These are phyloP conservation scores for Nowickia ferox DNA, from an alignment of 2,888 invertebrate genomes.

Conservation along the genomic window DNA sequence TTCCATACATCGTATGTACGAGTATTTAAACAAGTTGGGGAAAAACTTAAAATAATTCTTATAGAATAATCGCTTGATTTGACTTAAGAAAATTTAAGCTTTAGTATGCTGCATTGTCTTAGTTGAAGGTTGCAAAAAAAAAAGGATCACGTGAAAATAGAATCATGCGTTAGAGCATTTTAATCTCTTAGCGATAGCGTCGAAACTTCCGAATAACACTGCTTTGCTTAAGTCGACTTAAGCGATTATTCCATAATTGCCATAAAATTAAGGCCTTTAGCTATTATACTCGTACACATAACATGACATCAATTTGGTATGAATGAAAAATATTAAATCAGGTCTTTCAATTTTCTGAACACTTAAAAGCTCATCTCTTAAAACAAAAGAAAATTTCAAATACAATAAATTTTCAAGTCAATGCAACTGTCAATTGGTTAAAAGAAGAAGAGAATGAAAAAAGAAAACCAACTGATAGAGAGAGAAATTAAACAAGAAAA, in stretches of 20 bases:
- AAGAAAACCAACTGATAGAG: not conserved
- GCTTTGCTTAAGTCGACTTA: too few relatives aligned
- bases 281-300: not conserved
- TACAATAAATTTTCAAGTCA: conserved; percentile 39
- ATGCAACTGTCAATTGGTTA: conserved; percentile 55
- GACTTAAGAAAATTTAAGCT: too few relatives aligned
- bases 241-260: too few relatives aligned
- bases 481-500: not conserved
- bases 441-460: conserved; percentile 2
- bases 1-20: too few relatives aligned
- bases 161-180: too few relatives aligned
- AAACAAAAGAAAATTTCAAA: conserved; percentile 51
- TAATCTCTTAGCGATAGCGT: too few relatives aligned
- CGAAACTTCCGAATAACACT: too few relatives aligned
- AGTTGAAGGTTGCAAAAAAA: too few relatives aligned
- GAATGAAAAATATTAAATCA: conserved; percentile 30
- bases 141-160: too few relatives aligned
- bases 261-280: not conserved
- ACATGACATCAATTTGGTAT: conserved; percentile 2
- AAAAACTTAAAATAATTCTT: not conserved
- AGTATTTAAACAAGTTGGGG: not conserved
- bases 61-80: too few relatives aligned
- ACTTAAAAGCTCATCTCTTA: not conserved
- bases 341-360: not conserved
- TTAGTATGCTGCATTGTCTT: too few relatives aligned